These are phyloP conservation scores for Pollachius pollachius DNA, from an alignment of 2,113 vertebrate genomes.

Conservation along the genomic window DNA sequence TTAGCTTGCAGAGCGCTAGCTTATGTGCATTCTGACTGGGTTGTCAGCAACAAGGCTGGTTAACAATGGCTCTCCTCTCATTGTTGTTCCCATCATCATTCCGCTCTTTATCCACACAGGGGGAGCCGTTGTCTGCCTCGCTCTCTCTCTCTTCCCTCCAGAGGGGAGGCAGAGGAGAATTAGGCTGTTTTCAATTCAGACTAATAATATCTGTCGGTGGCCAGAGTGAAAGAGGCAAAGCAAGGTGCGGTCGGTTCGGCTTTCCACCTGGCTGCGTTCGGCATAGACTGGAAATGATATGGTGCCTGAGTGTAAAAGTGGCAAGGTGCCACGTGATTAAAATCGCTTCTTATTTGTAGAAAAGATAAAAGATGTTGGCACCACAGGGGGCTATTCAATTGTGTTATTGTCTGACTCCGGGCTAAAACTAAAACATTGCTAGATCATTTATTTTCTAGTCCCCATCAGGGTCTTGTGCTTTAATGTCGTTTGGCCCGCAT, in stretches of 20 bases:
- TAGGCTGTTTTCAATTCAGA: conserved; percentile 45
- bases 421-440: too few species aligned
- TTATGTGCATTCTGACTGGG: conserved; percentile 25
- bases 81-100: conserved; percentile 47
- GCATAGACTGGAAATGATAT: conserved; percentile 44
- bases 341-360: conserved; percentile 41
- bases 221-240: conserved; percentile 27
- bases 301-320: conserved; percentile 42
- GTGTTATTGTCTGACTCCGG: too few species aligned
- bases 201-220: conserved; percentile 51
- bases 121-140: conserved; percentile 36
- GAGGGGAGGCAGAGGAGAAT: conserved; percentile 46
- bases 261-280: conserved; percentile 26
- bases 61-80: conserved; percentile 50
- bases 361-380: background rate
- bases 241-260: conserved; percentile 47
- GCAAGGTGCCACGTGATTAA: conserved; percentile 20
- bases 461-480: too few species aligned
- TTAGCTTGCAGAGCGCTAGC: conserved; percentile 23
- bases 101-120: conserved; percentile 32
- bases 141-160: conserved; percentile 30
- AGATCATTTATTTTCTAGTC: too few species aligned
- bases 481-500: too few species aligned
- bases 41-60: conserved; percentile 45
- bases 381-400: too few species aligned